Evolutionary conservation across 2,888 invertebrate genomes (phyloP).

Genomic region (Polylopha cassiicola): DNA sequence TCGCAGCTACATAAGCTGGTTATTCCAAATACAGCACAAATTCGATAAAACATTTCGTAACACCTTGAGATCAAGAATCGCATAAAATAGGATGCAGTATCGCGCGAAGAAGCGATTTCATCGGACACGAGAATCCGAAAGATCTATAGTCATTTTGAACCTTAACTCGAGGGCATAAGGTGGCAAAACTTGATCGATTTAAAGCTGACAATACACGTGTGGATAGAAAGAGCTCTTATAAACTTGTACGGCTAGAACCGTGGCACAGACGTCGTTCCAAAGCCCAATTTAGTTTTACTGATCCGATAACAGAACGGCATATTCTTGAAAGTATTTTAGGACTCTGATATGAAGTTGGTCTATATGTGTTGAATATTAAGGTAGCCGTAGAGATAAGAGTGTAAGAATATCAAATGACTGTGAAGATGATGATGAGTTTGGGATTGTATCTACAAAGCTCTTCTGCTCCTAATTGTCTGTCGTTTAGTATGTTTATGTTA

Average conservation of each 20-base stretch:
- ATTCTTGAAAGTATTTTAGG: slow-evolving; percentile 13
- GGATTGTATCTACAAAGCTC: too few relatives aligned
- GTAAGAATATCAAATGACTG: too few relatives aligned
- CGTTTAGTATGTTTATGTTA: too few relatives aligned
- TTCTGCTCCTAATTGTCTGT: too few relatives aligned
- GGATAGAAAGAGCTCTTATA: slow-evolving; percentile 14
- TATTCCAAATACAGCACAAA: not conserved
- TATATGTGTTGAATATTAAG: too few relatives aligned
- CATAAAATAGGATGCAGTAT: slow-evolving; percentile 12
- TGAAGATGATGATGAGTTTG: too few relatives aligned
- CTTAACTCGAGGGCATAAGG: slow-evolving; percentile 1
- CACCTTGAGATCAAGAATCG: slow-evolving; percentile 10
- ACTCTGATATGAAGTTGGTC: too few relatives aligned
- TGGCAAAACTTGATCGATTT: slow-evolving; percentile 7
- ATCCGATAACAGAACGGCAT: slow-evolving; percentile 20
- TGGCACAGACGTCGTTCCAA: slow-evolving; percentile 14
- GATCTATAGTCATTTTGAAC: slow-evolving; percentile 1
- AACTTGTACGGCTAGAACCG: slow-evolving; percentile 16
- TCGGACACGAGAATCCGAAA: not conserved
- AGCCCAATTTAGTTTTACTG: slow-evolving; percentile 18
- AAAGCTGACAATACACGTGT: slow-evolving; percentile 16
- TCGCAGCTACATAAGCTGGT: too few relatives aligned
- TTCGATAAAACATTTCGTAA: slow-evolving; percentile 7
- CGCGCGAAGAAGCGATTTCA: slow-evolving; percentile 10
- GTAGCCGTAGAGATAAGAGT: too few relatives aligned